Evolutionary conservation across 2,113 vertebrate species (phyloP).

Genomic region (Neogale vison): DNA sequence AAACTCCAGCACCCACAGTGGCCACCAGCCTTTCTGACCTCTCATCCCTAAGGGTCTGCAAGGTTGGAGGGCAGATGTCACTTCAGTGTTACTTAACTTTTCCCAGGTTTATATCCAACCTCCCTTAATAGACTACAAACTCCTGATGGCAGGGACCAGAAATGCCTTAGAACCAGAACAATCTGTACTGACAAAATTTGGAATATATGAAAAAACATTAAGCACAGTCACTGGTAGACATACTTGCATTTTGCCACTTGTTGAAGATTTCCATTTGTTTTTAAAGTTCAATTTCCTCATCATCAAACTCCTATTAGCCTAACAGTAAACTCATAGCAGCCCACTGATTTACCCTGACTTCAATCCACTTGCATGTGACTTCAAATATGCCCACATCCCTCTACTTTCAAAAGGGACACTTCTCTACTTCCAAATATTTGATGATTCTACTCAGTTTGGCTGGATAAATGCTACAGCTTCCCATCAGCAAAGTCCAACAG

Average conservation of each 20-base stretch:
- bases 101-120: not conserved
- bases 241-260: not conserved
- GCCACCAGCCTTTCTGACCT: not conserved
- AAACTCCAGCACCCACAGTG: not conserved
- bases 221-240: not conserved
- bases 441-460: conserved; percentile 34
- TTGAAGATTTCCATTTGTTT: conserved; percentile 1
- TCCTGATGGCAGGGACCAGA: conserved; percentile 4
- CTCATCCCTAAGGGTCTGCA: not conserved
- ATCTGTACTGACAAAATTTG: conserved; percentile 31
- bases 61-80: not conserved
- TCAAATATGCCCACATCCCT: not conserved
- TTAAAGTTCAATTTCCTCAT: not conserved
- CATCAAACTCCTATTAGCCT: conserved; percentile 19
- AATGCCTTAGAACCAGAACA: not conserved
- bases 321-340: not conserved
- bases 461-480: not conserved
- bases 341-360: conserved; percentile 16
- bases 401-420: not conserved
- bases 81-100: not conserved
- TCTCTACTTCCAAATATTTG: not conserved
- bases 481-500: not conserved
- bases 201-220: not conserved
- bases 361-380: not conserved
- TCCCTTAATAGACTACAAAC: not conserved